Conservation (phyloP, 2,113 vertebrate genomes). For the Puntigrus tetrazona region DNA sequence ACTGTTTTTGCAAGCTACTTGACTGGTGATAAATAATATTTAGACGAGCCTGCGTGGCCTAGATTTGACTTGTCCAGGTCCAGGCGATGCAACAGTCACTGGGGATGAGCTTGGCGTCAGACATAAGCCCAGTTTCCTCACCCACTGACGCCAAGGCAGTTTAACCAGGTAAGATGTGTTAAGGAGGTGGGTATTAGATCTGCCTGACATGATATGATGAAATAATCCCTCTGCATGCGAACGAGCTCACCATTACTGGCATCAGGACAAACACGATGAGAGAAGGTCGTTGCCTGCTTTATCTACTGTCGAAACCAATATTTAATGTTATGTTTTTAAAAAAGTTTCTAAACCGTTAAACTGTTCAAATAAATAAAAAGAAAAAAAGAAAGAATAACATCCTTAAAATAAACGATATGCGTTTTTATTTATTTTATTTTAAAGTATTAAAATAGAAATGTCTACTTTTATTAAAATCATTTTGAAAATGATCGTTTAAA, state of each 20-base stretch:
- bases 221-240: not conserved
- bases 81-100: not conserved
- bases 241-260: not conserved
- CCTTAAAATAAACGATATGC: no score
- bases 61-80: not conserved
- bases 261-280: not conserved
- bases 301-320: no score
- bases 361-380: no score
- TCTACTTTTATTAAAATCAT: no score
- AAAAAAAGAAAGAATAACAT: no score
- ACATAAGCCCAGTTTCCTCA: slow-evolving; percentile 28
- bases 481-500: no score
- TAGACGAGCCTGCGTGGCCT: not conserved
- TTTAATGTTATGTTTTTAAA: no score
- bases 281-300: no score
- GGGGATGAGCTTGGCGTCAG: not conserved
- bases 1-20: not conserved
- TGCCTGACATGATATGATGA: slow-evolving; percentile 28
- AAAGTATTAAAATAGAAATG: no score
- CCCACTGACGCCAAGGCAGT: slow-evolving; percentile 2
- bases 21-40: not conserved
- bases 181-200: slow-evolving; percentile 21
- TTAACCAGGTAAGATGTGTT: slow-evolving; percentile 33
- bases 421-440: no score
- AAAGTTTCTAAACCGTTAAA: no score